These are phyloP conservation scores for Mythimna loreyi DNA, from an alignment of 2,888 invertebrate species.

Conservation along the genomic window DNA sequence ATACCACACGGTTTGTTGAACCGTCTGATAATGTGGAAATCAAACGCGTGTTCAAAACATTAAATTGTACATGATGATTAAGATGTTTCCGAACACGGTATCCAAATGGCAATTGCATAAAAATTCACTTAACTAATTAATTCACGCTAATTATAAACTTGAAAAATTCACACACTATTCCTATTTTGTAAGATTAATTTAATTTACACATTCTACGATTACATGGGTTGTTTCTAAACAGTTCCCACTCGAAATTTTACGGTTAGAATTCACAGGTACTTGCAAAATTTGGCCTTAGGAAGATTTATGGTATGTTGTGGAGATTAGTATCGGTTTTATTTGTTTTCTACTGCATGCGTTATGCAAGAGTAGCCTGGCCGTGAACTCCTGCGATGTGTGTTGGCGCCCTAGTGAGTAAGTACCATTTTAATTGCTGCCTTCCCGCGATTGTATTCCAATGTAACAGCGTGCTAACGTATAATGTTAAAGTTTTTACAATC, in stretches of 20 bases:
- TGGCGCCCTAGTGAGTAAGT: slow-evolving; percentile 66
- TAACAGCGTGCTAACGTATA: slow-evolving; percentile 61
- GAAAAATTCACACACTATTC: slow-evolving; percentile 60
- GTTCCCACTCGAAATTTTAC: slow-evolving; percentile 61
- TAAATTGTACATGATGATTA: not conserved
- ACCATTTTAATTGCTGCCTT: slow-evolving; percentile 74
- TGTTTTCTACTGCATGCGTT: slow-evolving; percentile 66
- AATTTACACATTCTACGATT: slow-evolving; percentile 58
- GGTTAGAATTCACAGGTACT: slow-evolving; percentile 61
- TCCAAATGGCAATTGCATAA: slow-evolving; percentile 18
- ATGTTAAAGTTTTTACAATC: slow-evolving; percentile 59
- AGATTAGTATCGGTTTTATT: slow-evolving; percentile 65
- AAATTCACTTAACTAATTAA: slow-evolving; percentile 46
- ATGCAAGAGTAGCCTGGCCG: slow-evolving; percentile 73
- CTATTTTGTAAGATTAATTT: slow-evolving; percentile 57
- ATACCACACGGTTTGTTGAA: slow-evolving; percentile 28
- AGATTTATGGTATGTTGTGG: slow-evolving; percentile 58
- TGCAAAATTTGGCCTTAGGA: slow-evolving; percentile 65
- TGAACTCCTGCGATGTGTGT: slow-evolving; percentile 76
- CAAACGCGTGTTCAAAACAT: slow-evolving; percentile 19
- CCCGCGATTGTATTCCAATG: slow-evolving; percentile 74
- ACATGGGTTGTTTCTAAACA: slow-evolving; percentile 52
- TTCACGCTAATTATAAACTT: slow-evolving; percentile 54
- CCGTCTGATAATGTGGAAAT: slow-evolving; percentile 21
- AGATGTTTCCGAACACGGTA: slow-evolving; percentile 21